Evolutionary conservation across 2,113 vertebrate genomes (phyloP).

Genomic region (Caretta caretta): DNA sequence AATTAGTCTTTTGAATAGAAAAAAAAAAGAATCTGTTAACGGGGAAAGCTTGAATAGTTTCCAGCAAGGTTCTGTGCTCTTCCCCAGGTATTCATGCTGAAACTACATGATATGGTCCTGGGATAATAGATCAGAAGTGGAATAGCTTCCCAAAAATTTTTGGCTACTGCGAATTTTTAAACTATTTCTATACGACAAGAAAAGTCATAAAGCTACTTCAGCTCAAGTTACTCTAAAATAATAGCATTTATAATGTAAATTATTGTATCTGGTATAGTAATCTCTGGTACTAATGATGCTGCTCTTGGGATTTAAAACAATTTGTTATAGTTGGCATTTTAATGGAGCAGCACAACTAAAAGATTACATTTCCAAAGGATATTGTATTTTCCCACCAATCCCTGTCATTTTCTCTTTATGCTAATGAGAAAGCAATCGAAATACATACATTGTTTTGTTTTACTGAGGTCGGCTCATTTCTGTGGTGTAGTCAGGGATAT

Average conservation of each 20-base stretch:
- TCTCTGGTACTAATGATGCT: background rate
- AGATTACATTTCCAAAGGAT: background rate
- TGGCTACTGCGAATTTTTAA: background rate
- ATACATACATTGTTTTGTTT: background rate
- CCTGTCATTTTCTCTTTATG: background rate
- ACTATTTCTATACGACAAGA: background rate
- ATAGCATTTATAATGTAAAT: background rate
- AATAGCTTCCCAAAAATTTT: background rate
- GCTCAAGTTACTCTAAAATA: background rate
- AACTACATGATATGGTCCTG: background rate
- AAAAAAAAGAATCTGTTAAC: background rate
- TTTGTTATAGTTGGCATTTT: background rate
- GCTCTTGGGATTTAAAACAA: background rate
- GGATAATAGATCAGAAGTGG: background rate
- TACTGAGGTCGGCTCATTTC: constrained; percentile 2
- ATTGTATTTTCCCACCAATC: background rate
- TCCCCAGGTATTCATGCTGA: background rate
- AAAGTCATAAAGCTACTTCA: accelerated
- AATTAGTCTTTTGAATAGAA: background rate
- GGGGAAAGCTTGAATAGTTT: background rate
- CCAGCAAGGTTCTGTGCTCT: background rate
- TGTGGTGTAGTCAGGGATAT: background rate
- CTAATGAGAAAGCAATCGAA: background rate
- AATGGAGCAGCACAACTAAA: constrained; percentile 18
- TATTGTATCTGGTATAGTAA: background rate